Base-by-base conservation (phyloP, 2,113 vertebrate species). In the Phalacrocorax carbo region DNA sequence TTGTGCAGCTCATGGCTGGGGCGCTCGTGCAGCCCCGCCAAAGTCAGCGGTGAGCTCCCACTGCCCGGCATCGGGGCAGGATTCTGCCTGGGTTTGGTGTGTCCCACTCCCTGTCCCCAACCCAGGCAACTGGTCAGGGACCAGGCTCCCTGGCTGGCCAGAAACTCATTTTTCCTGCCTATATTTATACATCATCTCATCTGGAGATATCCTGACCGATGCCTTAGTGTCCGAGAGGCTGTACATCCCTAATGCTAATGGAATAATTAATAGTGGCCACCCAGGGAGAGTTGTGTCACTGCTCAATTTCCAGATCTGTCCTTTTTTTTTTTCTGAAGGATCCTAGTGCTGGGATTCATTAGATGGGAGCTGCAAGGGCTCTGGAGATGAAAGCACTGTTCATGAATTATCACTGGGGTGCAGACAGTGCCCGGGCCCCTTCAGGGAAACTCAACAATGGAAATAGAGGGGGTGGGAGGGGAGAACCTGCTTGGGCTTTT, bases 11-110 rank as follows among this genome's bases (percentile, higher is more conserved):
- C 44, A 4, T 6, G 62, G 68, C 70, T 13, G 40, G 27, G 72
- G 30, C 4, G 2, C 68, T 49, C 13, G 2, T 4, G 2, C 34
- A 27, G 61, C 71, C 55, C 34, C 5, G 1, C 70, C 5, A 2
- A 49, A 86, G 49, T 46, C 54, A 4, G 23, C 5, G 1, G 19
- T 0, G 7, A 54, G 65, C 38, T 70, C 68, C 66, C 11, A 2
- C 48, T 3, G 3, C 55, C 64, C 4, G 1, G 8, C 46, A 2
- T 4, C 4, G 1, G 22, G 62, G 27, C 51, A 36, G 60, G 54
- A 29, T 12, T 51, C 52, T 22, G 20, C 27, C 4, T 0, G 1
- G 17, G 10, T 27, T 36, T 1, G 1, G 10, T 4, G 14, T 10
- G 30, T 71, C 44, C 80, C 65, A 0, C 8, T 30, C 40, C 29